Evolutionary conservation across 2,888 invertebrate genomes (phyloP).

Genomic region (Colostygia pectinataria): DNA sequence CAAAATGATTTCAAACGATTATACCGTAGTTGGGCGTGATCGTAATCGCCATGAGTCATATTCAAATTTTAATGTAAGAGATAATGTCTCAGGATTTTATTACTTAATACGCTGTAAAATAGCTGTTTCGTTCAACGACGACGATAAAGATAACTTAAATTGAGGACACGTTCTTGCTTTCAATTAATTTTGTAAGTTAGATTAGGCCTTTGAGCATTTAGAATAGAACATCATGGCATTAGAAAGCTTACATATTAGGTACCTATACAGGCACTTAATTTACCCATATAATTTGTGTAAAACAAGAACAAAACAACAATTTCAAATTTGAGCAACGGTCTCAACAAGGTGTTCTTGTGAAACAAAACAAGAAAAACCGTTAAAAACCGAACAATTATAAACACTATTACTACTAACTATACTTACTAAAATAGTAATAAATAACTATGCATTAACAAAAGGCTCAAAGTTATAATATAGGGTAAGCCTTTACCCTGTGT

Average conservation of each 20-base stretch:
- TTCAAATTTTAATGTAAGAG: constrained; percentile 47
- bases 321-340: no score
- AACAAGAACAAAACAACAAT: no score
- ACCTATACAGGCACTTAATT: no score
- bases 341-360: no score
- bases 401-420: neutral
- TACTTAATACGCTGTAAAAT: constrained; percentile 41
- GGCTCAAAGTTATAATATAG: neutral
- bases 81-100: constrained; percentile 44
- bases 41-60: constrained; percentile 19
- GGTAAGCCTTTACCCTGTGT: neutral
- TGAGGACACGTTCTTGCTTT: constrained; percentile 24
- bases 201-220: no score
- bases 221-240: no score
- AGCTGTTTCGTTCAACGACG: constrained; percentile 36
- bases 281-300: no score
- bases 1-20: no score
- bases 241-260: no score
- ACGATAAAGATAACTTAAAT: constrained; percentile 36
- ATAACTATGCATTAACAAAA: neutral
- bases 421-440: neutral
- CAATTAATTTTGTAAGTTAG: constrained; percentile 30
- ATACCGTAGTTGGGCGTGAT: no score
- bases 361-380: no score
- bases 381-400: no score